These are phyloP conservation scores for Onychomys torridus DNA, from an alignment of 2,797 vertebrate species.

Conservation along the genomic window DNA sequence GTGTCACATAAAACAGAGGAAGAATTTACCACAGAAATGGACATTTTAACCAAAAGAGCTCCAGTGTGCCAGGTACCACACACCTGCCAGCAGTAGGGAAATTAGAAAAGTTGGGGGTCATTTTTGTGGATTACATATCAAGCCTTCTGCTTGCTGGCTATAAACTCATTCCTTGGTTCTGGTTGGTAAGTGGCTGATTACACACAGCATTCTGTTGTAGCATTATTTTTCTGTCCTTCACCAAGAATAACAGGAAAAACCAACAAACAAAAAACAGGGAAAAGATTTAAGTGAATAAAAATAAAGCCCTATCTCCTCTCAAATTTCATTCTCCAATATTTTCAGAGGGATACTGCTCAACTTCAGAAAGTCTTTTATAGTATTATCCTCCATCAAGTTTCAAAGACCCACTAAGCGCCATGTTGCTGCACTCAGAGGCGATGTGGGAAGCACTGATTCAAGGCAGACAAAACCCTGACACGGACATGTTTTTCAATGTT, in stretches of 20 bases:
- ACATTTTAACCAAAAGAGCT: background rate
- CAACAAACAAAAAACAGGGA: slow-evolving; percentile 71
- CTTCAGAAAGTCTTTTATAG: slow-evolving; percentile 58
- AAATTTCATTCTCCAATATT: slow-evolving; percentile 82
- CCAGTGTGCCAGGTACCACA: background rate
- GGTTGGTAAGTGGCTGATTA: background rate
- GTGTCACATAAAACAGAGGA: background rate
- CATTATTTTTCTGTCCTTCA: slow-evolving; percentile 57
- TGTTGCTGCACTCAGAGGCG: slow-evolving; percentile 76
- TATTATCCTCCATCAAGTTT: slow-evolving; percentile 70
- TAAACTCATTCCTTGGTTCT: background rate
- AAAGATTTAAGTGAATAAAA: slow-evolving; percentile 77
- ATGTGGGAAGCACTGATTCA: slow-evolving; percentile 76
- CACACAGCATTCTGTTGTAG: background rate
- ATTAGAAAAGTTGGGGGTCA: background rate
- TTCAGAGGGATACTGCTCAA: slow-evolving; percentile 80
- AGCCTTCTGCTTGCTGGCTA: slow-evolving; percentile 7
- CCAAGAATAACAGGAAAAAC: slow-evolving; percentile 5
- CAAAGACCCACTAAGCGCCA: slow-evolving; percentile 80
- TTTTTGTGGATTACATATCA: background rate
- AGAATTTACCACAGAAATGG: background rate
- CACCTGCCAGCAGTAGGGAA: slow-evolving; percentile 22
- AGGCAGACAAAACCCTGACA: slow-evolving; percentile 71
- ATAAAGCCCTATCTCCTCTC: slow-evolving; percentile 75
- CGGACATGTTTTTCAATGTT: background rate